phyloP scores from a whole-genome alignment of 2,888 invertebrate species.

The Apamea monoglypha region DNA sequence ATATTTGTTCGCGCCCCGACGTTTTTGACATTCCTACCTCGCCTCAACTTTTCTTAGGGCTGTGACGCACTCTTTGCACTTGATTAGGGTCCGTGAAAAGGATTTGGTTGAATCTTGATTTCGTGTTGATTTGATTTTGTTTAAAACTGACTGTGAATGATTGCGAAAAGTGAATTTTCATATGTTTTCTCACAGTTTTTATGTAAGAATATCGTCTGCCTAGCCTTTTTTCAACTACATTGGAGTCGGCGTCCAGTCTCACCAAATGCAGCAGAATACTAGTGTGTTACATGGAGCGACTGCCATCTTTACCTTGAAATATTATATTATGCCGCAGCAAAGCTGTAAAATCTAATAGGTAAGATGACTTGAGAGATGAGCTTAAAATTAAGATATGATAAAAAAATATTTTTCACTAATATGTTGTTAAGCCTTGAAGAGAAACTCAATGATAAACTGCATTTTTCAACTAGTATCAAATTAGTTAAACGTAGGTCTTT shows the following conservation, averaged over 20 bases:
- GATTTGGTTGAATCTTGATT: conserved; percentile 2
- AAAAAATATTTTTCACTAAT: background rate
- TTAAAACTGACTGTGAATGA: background rate
- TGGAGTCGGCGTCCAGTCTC: background rate
- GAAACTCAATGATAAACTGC: background rate
- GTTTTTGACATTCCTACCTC: conserved; percentile 87
- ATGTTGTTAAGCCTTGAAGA: background rate
- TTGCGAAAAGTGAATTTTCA: background rate
- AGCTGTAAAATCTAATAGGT: no score
- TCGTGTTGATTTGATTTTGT: background rate
- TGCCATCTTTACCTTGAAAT: background rate
- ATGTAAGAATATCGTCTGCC: background rate
- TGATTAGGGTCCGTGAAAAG: conserved; percentile 63
- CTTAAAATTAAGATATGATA: no score
- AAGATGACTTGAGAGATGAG: no score
- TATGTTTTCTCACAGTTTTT: background rate
- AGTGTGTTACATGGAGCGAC: background rate
- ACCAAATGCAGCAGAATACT: background rate
- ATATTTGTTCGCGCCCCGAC: conserved; percentile 88
- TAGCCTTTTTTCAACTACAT: background rate
- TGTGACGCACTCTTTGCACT: conserved; percentile 75
- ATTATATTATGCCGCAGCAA: background rate
- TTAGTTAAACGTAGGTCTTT: background rate
- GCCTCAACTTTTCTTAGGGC: conserved; percentile 88
- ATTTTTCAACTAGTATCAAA: background rate